phyloP scores from a whole-genome alignment of 2,888 invertebrate species.

The Macroteleia sp. region DNA sequence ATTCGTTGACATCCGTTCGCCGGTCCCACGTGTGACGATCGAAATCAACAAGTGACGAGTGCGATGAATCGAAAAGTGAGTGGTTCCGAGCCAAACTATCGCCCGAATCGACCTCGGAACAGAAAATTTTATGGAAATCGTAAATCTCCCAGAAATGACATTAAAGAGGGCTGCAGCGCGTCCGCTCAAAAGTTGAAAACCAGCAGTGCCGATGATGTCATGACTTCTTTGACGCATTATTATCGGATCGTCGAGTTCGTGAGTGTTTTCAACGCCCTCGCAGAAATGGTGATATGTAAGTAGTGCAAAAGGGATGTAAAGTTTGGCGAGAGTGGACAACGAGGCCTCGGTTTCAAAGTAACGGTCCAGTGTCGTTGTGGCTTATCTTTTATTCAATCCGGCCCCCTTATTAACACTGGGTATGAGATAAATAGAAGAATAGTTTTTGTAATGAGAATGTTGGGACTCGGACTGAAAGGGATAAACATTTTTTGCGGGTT shows the following conservation, averaged over 20 bases:
- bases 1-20: conserved; percentile 11
- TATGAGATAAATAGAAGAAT: conserved; percentile 68
- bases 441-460: conserved; percentile 64
- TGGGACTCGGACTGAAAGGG: conserved; percentile 63
- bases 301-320: too few relatives aligned
- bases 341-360: conserved; percentile 40
- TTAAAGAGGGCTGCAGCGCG: conserved; percentile 1
- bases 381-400: conserved; percentile 9
- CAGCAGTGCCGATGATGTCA: conserved; percentile 21
- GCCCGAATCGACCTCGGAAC: too few relatives aligned
- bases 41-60: too few relatives aligned
- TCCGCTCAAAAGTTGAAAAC: conserved; percentile 27
- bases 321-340: conserved; percentile 22
- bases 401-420: conserved; percentile 1
- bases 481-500: conserved; percentile 66
- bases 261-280: conserved; percentile 28
- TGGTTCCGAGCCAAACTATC: too few relatives aligned
- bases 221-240: conserved; percentile 6
- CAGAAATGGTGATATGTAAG: too few relatives aligned
- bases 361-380: conserved; percentile 29
- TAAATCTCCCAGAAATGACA: too few relatives aligned
- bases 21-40: too few relatives aligned
- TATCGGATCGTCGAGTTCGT: conserved; percentile 49
- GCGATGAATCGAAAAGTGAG: too few relatives aligned
- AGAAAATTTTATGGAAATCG: too few relatives aligned